phyloP scores from a whole-genome alignment of 2,113 vertebrate genomes.

The Misgurnus mizolepis region DNA sequence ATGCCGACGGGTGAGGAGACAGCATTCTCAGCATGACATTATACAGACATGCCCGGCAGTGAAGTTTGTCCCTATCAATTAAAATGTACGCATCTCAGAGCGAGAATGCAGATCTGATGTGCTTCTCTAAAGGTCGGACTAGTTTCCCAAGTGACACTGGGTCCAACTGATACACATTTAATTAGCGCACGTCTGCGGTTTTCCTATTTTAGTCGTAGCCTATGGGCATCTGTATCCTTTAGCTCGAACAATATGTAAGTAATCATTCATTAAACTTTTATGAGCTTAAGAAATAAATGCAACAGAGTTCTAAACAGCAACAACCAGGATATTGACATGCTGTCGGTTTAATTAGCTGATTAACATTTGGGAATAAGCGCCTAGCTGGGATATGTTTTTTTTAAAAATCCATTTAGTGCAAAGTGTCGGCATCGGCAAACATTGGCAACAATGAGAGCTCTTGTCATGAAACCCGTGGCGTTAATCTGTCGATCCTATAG shows the following conservation, averaged over 20 bases:
- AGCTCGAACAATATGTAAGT: background rate
- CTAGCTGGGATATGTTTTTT: background rate
- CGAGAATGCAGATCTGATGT: constrained; percentile 26
- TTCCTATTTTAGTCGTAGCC: constrained; percentile 34
- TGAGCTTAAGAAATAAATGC: background rate
- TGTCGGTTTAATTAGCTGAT: background rate
- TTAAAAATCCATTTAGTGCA: background rate
- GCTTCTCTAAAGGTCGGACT: constrained; percentile 46
- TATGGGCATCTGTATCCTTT: constrained; percentile 11
- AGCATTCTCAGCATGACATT: constrained; percentile 46
- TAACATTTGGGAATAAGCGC: background rate
- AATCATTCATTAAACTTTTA: constrained; percentile 20
- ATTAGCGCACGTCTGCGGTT: constrained; percentile 40
- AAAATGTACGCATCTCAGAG: constrained; percentile 43
- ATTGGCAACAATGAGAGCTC: background rate
- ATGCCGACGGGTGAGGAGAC: constrained; percentile 35
- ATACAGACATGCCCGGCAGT: constrained; percentile 40
- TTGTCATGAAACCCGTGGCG: background rate
- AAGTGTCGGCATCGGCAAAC: background rate
- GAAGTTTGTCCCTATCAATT: constrained; percentile 50
- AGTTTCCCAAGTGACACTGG: constrained; percentile 37
- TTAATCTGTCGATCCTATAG: constrained; percentile 2
- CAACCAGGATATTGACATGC: background rate
- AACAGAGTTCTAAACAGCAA: background rate
- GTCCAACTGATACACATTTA: constrained; percentile 46